Evolutionary conservation across 1,140 invertebrate species (phyloP), one percentile per base, ranked within the genome.

Genomic region (Ostrea denselamellosa): DNA sequence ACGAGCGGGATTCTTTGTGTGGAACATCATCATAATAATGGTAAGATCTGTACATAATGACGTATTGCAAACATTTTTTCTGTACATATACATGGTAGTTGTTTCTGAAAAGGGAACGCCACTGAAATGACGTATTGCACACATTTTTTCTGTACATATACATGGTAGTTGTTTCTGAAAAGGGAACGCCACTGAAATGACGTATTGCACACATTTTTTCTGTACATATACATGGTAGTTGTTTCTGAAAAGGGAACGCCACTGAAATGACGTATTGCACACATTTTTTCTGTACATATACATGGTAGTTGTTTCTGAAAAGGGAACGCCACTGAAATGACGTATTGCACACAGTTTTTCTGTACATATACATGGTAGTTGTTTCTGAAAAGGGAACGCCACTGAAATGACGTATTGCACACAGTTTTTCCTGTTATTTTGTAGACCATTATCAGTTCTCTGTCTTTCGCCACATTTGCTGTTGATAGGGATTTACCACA

Each of bases 401-500:
- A n/a, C n/a, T n/a, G n/a, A n/a, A n/a, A n/a, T n/a, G n/a, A n/a
- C n/a, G n/a, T n/a, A n/a, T n/a, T n/a, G n/a, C n/a, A n/a, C n/a
- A n/a, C n/a, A n/a, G n/a, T 14, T 28, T 12, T 77, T 82, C 84
- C 58, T 85, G 86, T 34, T 89, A 14, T 85, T 19, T 93, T 92
- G 25, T 88, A 93, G 92, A 92, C 93, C 68, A 90, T 93, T 10
- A 94, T 93, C 62, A 92, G 92, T 83, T 88, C 89, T 25, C 85
- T 93, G 86, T 92, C 92, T 19, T 94, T 94, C 85, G 90, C 93
- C 12, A 93, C 93, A 68, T 94, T 94, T 90, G 87, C 93, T 68
- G 91, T 94, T 22, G 81, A 87, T 54, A 86, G 85, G 51, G 87
- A 86, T 54, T 85, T 90, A 12, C 92, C 93, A 83, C 91, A 94